Conservation (phyloP, 2,797 vertebrate species). For the Forpus xanthops region DNA sequence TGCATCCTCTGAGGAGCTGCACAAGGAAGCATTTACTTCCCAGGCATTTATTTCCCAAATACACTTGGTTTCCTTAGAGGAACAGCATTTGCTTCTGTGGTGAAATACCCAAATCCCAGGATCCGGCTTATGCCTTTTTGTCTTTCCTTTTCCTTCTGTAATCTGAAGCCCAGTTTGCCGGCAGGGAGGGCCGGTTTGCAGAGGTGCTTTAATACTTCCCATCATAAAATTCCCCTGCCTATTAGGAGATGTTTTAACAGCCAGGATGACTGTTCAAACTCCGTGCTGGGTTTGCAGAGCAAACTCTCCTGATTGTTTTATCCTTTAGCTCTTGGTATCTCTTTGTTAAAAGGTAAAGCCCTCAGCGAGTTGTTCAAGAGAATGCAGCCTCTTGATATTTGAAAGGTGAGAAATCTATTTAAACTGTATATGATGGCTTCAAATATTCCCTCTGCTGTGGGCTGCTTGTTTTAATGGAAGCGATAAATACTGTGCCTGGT, state of each 20-base stretch:
- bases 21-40: background rate
- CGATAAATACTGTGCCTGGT: constrained; percentile 67
- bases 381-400: constrained; percentile 73
- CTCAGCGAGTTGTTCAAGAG: constrained; percentile 63
- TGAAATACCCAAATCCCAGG: background rate
- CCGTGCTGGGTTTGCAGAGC: constrained; percentile 44
- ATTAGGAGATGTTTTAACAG: constrained; percentile 38
- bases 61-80: background rate
- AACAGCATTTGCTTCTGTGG: background rate
- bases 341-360: constrained; percentile 71
- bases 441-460: constrained; percentile 2
- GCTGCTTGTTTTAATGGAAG: constrained; percentile 71
- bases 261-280: constrained; percentile 2
- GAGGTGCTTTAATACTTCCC: constrained; percentile 3
- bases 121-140: background rate
- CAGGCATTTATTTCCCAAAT: background rate
- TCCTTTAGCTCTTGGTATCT: constrained; percentile 37
- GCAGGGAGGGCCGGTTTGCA: background rate
- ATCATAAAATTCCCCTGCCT: background rate
- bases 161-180: background rate
- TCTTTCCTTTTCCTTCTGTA: background rate
- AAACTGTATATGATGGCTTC: constrained; percentile 66
- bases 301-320: constrained; percentile 62
- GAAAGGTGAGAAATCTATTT: constrained; percentile 76
- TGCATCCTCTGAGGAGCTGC: background rate